Base-by-base conservation (phyloP, 2,113 vertebrate species). In the Lagopus muta region DNA sequence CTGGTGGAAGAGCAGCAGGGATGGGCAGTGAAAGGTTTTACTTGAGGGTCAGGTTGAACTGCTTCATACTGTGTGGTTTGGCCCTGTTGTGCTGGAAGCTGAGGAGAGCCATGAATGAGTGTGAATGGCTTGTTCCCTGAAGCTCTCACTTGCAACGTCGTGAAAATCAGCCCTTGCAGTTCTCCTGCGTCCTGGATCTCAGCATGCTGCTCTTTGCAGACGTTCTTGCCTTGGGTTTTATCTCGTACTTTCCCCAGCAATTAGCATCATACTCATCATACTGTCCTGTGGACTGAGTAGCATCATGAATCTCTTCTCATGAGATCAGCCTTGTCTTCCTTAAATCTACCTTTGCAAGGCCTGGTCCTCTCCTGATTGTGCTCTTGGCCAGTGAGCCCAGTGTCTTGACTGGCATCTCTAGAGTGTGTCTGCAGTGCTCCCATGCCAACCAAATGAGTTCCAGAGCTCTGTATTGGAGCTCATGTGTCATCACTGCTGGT, bases 251-350 rank as follows among this genome's bases (percentile, higher is more conserved):
- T 77, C 6, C 60, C 69, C 32, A n/a, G 40, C 30, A 34, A 22
- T 10, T 36, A 70, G 16, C n/a, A 22, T 36, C 0, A 0, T 25
- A 25, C 16, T 5, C n/a, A 22, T 36, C 0, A 0, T 28, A 21
- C 21, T 5, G 40, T 40, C 28, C 40, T n/a, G 11, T 18, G 42
- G 22, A 72, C n/a, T 55, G 47, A 52, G 15, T 1, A 28, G 12
- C 16, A 15, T 42, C 18, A 20, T 78, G 45, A 13, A 11, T 38
- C 60, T 48, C 60, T 38, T 86, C 28, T 54, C 57, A 27, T 45
- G 45, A 65, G 43, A 69, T 38, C 27, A 55, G 2, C 40, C 10
- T 83, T 60, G 47, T 34, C 19, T 28, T 62, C 34, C 47, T 60
- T 30, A 42, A 27, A 24, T 64, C 64, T 57, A 19, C 76, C 21